Percentiles rank a stretch among this genome's conserved stretches.
These are phyloP conservation scores for Lydus trimaculatus DNA, from an alignment of 2,888 invertebrate genomes.

Conservation along the genomic window DNA sequence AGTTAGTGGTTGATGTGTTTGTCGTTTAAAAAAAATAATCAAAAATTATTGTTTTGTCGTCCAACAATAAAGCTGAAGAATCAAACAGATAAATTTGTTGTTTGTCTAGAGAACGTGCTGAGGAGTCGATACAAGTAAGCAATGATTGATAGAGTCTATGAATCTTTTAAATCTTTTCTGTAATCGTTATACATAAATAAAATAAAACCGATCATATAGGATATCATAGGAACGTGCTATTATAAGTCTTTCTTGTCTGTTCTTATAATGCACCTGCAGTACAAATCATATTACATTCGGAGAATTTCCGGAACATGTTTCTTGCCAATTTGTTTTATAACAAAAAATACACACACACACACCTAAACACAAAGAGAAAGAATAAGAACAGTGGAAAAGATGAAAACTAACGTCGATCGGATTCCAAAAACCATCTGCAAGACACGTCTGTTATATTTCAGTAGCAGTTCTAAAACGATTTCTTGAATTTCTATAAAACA, in stretches of 20 bases:
- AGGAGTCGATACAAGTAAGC: neutral
- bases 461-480: neutral
- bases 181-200: slow-evolving; percentile 14
- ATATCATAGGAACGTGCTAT: neutral
- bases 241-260: slow-evolving; percentile 4
- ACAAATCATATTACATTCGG: slow-evolving; percentile 7
- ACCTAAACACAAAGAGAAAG: neutral
- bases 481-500: neutral
- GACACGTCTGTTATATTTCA: neutral
- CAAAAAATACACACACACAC: neutral
- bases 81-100: neutral
- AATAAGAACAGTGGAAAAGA: neutral
- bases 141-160: slow-evolving; percentile 11
- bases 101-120: neutral
- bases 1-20: too few species aligned
- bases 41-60: too few species aligned
- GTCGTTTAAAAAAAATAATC: too few species aligned
- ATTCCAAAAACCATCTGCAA: slow-evolving; percentile 2
- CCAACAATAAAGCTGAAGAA: neutral
- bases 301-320: slow-evolving; percentile 6
- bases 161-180: slow-evolving; percentile 9
- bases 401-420: neutral
- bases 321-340: slow-evolving; percentile 3
- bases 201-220: neutral
- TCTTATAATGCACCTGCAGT: slow-evolving; percentile 7